A percentile compares a stretch with the other conserved stretches of the same genome.
These are phyloP conservation scores for Lampris incognitus DNA, from an alignment of 2,113 vertebrate species.

Conservation along the genomic window DNA sequence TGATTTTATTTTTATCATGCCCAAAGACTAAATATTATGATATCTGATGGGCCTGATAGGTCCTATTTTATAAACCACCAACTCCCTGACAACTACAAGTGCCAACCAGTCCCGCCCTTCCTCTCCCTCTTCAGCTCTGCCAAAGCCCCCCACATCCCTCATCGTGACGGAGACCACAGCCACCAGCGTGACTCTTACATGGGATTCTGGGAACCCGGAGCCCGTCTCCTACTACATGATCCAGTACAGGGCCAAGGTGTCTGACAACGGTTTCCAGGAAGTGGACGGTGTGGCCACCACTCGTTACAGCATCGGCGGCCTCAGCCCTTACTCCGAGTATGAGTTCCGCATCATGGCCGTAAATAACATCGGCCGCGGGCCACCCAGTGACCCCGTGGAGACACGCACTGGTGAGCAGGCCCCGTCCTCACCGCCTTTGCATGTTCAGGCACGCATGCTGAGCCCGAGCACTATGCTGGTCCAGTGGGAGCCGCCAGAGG, in stretches of 20 bases:
- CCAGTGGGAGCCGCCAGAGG: conserved; percentile 93
- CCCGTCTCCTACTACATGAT: conserved; percentile 95
- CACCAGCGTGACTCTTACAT: conserved; percentile 95
- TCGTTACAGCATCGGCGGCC: conserved; percentile 95
- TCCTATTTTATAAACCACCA: conserved; percentile 29
- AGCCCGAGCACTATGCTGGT: conserved; percentile 96
- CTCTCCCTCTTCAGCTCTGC: conserved; percentile 84
- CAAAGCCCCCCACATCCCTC: conserved; percentile 91
- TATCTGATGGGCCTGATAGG: conserved; percentile 22
- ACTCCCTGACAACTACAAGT: neutral
- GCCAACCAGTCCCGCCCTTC: conserved; percentile 18
- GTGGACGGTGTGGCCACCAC: conserved; percentile 95
- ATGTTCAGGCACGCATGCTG: conserved; percentile 93
- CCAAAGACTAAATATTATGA: conserved; percentile 4
- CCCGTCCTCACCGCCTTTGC: conserved; percentile 91
- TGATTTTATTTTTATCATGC: conserved; percentile 12
- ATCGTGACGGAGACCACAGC: conserved; percentile 95
- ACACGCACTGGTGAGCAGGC: conserved; percentile 94
- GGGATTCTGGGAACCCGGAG: conserved; percentile 95
- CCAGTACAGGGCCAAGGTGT: conserved; percentile 89
- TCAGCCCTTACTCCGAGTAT: conserved; percentile 94
- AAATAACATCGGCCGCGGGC: conserved; percentile 95
- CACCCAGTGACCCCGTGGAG: conserved; percentile 89
- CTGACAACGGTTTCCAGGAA: conserved; percentile 90
- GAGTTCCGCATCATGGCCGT: conserved; percentile 93